These are phyloP conservation scores for Nymphalis io DNA, from an alignment of 1,140 invertebrate species.

Conservation along the genomic window DNA sequence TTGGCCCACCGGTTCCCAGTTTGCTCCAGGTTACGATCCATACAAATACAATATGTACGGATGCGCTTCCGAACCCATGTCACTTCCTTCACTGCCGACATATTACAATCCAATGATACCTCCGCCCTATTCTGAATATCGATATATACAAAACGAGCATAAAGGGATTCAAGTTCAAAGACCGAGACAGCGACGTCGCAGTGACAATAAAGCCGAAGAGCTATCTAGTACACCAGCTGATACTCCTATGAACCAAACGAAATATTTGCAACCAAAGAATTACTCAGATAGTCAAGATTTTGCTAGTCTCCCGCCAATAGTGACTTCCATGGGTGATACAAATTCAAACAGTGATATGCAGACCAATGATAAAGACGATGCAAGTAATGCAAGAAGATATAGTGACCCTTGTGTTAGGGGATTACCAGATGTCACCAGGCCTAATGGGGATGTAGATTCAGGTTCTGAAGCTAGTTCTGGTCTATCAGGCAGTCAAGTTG, in stretches of 20 bases:
- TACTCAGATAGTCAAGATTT: slow-evolving; percentile 71
- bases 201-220: slow-evolving; percentile 63
- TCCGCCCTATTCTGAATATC: slow-evolving; percentile 58
- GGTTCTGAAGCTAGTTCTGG: slow-evolving; percentile 67
- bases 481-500: slow-evolving; percentile 68
- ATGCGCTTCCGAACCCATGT: slow-evolving; percentile 60
- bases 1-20: slow-evolving; percentile 62
- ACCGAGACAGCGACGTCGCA: slow-evolving; percentile 50
- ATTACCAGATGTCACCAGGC: slow-evolving; percentile 65
- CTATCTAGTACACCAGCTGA: slow-evolving; percentile 51
- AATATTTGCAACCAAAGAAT: slow-evolving; percentile 71
- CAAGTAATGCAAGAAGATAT: slow-evolving; percentile 64
- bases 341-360: slow-evolving; percentile 71
- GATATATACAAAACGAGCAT: slow-evolving; percentile 58
- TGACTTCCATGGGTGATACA: slow-evolving; percentile 69
- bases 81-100: slow-evolving; percentile 63
- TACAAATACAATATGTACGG: slow-evolving; percentile 61
- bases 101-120: slow-evolving; percentile 59
- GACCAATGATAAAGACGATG: slow-evolving; percentile 67
- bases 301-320: slow-evolving; percentile 69
- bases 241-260: slow-evolving; percentile 45
- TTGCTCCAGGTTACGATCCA: slow-evolving; percentile 65
- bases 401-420: slow-evolving; percentile 78
- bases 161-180: slow-evolving; percentile 65
- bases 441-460: slow-evolving; percentile 68